Conservation (phyloP, 2,888 invertebrate genomes). For the Nebria salina region DNA sequence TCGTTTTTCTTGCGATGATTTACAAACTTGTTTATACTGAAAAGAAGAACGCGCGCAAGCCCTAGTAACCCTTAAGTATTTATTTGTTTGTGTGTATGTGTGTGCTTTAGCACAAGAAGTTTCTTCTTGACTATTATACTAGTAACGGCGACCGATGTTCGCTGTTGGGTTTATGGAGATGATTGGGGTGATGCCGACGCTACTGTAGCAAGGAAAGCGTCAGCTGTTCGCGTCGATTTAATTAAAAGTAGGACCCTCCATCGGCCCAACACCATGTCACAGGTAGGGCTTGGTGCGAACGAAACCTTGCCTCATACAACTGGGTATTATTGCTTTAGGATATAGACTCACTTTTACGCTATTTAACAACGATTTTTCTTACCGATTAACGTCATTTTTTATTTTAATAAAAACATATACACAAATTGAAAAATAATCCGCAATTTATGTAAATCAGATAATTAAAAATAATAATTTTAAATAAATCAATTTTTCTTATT, state of each 20-base stretch:
- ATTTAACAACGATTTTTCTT: no score
- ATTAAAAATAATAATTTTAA: no score
- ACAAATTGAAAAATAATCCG: no score
- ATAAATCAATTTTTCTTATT: no score
- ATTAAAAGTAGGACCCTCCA: slow-evolving; percentile 31
- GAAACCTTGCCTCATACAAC: not conserved
- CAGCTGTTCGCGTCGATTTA: slow-evolving; percentile 42
- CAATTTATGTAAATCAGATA: no score
- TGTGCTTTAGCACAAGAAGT: not conserved
- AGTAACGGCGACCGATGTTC: slow-evolving; percentile 7
- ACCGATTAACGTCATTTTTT: no score
- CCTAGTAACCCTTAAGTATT: slow-evolving; percentile 10
- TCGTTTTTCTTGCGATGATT: not conserved
- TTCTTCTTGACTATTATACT: not conserved
- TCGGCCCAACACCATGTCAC: slow-evolving; percentile 4
- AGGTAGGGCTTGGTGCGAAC: not conserved
- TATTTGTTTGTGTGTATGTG: not conserved
- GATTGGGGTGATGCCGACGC: slow-evolving; percentile 6
- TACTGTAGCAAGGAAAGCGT: slow-evolving; percentile 36
- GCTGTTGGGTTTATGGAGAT: slow-evolving; percentile 36
- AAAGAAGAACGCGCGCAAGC: not conserved
- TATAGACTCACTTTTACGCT: no score
- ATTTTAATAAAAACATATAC: no score
- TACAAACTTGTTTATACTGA: slow-evolving; percentile 4
- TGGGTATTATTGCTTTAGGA: not conserved